phyloP scores from a whole-genome alignment of 2,797 vertebrate species.

The Cyclura pinguis region DNA sequence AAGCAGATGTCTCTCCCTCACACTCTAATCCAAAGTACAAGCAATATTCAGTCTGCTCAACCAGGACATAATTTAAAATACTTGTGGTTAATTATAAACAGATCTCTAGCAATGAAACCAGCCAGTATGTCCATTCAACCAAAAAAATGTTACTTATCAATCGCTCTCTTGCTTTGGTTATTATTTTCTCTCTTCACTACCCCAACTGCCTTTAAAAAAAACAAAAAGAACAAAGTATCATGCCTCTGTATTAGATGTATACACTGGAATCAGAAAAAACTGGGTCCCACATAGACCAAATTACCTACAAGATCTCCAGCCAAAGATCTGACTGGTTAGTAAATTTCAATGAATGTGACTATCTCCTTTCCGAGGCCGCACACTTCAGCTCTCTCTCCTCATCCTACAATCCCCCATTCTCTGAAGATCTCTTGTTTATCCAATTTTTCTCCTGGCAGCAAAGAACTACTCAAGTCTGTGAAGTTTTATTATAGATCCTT shows the following conservation, averaged over 20 bases:
- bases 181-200: not conserved
- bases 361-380: not conserved
- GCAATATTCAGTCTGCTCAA: conserved; percentile 11
- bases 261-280: not conserved
- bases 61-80: conserved; percentile 17
- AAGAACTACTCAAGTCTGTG: not conserved
- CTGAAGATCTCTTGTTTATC: not conserved
- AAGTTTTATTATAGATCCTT: not conserved
- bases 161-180: conserved; percentile 27
- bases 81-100: conserved; percentile 17
- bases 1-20: conserved; percentile 34
- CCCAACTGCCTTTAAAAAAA: too few relatives aligned
- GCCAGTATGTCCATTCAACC: conserved; percentile 15
- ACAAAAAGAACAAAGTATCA: not conserved
- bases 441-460: not conserved
- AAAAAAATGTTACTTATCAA: conserved; percentile 37
- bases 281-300: not conserved
- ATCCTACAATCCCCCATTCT: not conserved
- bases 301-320: not conserved
- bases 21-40: conserved; percentile 34
- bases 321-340: not conserved
- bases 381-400: not conserved
- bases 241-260: not conserved
- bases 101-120: conserved; percentile 25
- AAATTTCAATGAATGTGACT: not conserved